Conservation (phyloP, 2,797 vertebrate species). For the Enteromius fasciolatus region DNA sequence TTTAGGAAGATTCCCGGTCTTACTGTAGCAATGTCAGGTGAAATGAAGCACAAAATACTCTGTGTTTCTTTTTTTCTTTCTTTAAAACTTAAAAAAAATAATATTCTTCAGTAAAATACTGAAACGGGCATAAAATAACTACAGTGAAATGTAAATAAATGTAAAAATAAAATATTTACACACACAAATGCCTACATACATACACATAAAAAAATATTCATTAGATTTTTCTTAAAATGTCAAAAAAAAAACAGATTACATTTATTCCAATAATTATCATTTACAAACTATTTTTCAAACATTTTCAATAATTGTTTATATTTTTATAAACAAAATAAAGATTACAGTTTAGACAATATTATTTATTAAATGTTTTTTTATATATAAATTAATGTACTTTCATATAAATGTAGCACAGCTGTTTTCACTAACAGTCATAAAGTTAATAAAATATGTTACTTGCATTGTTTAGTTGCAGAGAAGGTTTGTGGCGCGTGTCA, state of each 20-base stretch:
- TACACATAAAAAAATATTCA: too few relatives aligned
- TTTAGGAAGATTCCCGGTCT: slow-evolving; percentile 77
- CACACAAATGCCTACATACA: too few relatives aligned
- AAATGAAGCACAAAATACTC: slow-evolving; percentile 80
- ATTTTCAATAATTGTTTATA: too few relatives aligned
- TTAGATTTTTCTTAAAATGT: too few relatives aligned
- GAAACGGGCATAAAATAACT: not conserved
- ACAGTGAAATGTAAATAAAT: not conserved
- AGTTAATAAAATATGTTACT: not conserved
- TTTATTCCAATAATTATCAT: not conserved
- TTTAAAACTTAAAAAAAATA: not conserved
- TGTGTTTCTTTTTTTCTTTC: slow-evolving; percentile 53
- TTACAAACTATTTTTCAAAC: not conserved
- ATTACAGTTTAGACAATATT: not conserved
- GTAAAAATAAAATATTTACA: not conserved
- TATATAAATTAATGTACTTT: not conserved
- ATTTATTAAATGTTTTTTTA: not conserved
- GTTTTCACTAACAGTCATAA: not conserved
- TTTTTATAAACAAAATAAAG: too few relatives aligned
- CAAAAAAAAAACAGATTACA: not conserved
- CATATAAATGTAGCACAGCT: not conserved
- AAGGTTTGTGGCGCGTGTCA: slow-evolving; percentile 34
- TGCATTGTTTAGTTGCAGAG: slow-evolving; percentile 9
- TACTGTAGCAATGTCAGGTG: slow-evolving; percentile 76
- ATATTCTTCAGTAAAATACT: slow-evolving; percentile 1